These are phyloP conservation scores for Stenodema calcarata DNA, from an alignment of 2,888 invertebrate species.

Conservation along the genomic window DNA sequence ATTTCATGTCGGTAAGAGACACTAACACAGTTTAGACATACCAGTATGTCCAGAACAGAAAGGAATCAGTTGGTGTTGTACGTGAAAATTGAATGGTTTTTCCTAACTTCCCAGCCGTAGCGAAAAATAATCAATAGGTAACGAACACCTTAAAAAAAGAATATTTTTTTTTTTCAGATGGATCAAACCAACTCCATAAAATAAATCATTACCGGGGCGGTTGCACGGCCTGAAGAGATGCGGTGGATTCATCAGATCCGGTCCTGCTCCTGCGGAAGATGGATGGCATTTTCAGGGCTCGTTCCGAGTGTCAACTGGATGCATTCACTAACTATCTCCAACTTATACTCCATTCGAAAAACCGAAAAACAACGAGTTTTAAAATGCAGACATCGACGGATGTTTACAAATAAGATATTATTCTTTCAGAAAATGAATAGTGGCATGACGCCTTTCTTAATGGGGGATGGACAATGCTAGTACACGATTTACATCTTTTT, in stretches of 20 bases:
- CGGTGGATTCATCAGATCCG: neutral
- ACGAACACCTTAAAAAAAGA: neutral
- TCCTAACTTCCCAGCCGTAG: no score
- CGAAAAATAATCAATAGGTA: no score
- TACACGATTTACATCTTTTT: neutral
- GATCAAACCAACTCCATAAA: neutral
- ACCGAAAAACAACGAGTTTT: neutral
- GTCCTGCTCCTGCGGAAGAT: slow-evolving; percentile 10
- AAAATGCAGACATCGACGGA: neutral
- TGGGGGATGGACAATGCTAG: neutral
- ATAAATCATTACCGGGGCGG: slow-evolving; percentile 9
- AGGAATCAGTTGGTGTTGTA: no score
- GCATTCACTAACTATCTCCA: neutral
- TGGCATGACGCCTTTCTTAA: neutral
- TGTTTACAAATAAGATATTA: neutral
- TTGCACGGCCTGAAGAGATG: neutral
- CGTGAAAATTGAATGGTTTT: no score
- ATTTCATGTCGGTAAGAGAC: no score
- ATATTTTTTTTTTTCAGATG: neutral
- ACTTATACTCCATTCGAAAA: neutral
- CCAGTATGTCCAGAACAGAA: no score
- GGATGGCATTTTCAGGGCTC: neutral
- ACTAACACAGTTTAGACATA: no score
- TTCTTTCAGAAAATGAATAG: neutral
- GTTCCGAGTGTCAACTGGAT: neutral